Base-by-base conservation (phyloP, 2,888 invertebrate genomes). In the Eilema depressum region DNA sequence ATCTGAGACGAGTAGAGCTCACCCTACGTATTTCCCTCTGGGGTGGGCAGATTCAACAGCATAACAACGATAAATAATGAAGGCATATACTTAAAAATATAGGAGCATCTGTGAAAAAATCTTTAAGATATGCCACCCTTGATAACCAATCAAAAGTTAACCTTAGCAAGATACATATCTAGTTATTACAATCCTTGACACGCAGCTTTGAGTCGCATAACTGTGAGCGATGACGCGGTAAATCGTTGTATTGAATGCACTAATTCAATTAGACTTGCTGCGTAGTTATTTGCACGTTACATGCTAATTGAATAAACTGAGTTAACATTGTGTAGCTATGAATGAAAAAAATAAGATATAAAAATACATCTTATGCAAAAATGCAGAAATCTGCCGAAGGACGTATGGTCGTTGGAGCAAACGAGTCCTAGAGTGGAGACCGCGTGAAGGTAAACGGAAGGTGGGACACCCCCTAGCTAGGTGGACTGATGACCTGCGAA, bases 261-360 rank as follows among this genome's bases (percentile, higher is more conserved):
- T 81, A 76, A 81, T 82, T 72, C 47, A 62, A 82, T 82, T 82
- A 71, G 30, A 62, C 70, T 70, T 75, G 66, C 63, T 78, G 61
- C 65, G 75, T 53, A 47, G 75, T 75, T 77, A 62, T 74, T 57
- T 65, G 60, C 57, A 56, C 62, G 67, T 30, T 25, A 56, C 28
- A 53, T 57, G 26, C 4, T 33, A 30, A 28, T 61, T 61, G 61
- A 26, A 26, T 59, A 59, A 26, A 57, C 25, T 57, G 57, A 57
- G 25, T 25, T 25, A 14, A 17, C 59, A 28, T 23, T 57, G 26
- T 59, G 59, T 28, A 59, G 14, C 17, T 26, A 25, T 14, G 11
- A 57, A 25, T 12, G 14, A 23, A 1, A 57, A 25, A 25, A 23
- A 1, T 11, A 26, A 26, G 14, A 26, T 5, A 59, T 14, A 26